Evolutionary conservation across 64 coral and sea anemone genomes (phyloP), one percentile per base, ranked within the genome.

Genomic region (Dendrophyllia cribrosa): DNA sequence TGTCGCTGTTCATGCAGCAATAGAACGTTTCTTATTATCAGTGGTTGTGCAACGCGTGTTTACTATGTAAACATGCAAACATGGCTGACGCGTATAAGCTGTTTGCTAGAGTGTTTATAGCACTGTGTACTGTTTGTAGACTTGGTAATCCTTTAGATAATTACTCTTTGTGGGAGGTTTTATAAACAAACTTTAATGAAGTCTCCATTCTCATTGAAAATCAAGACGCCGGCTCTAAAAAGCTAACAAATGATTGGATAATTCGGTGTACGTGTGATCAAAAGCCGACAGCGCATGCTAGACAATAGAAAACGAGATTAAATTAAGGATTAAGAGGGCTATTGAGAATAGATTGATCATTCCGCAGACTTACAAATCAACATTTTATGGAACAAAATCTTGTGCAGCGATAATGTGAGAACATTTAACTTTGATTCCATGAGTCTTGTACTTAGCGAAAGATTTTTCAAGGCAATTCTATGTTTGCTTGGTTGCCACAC

Each of bases 181-280:
- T 49, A n/a, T 52, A 84, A 67, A 51, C 17, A 23, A 16, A 17
- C 11, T 15, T 75, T 20, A 9, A 7, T 66, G 17, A 44, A 34
- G 46, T n/a, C 24, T 43, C 59, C 64, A 1, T 65, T 47, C 6
- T 83, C 45, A 67, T 67, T 67, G 8, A 84, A 66, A 66, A 66
- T 20, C 5, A 12, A 51, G 9, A 68, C 61, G 16, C 19, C 2
- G 7, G 43, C 64, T 64, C 19, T 20, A 65, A 21, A 83, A 3
- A 51, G 22, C 80, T 20, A 23, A 51, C 7, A 84, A 12, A 68
- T 84, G 61, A 84, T 67, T 68, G 80, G 61, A 67, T 25, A 68
- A 68, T 84, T 67, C 53, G 12, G 6, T 56, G 12, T 7, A 56
- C 7, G 4, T 23, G 3, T 51, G 20, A 24, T 51, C 62, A 84